Conservation (phyloP, 2,113 vertebrate species). For the Poecilia latipinna region DNA sequence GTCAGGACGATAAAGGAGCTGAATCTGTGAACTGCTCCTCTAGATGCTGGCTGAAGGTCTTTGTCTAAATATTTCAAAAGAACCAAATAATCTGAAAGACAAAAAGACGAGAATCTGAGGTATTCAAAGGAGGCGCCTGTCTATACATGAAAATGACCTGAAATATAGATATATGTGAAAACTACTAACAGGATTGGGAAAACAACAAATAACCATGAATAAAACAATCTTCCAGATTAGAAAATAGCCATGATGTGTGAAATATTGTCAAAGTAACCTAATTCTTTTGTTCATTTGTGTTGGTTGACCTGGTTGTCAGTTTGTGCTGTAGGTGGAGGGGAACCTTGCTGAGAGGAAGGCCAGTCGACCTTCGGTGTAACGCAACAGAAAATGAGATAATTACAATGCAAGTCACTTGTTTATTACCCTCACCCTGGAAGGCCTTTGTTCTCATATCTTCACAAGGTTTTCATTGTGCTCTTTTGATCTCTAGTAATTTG, state of each 20-base stretch:
- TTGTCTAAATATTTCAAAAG: too few species aligned
- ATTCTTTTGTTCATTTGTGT: slow-evolving; percentile 11
- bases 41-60: too few species aligned
- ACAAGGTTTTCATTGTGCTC: slow-evolving; percentile 16
- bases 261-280: not conserved
- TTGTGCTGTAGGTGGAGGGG: slow-evolving; percentile 18
- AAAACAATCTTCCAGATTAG: not conserved
- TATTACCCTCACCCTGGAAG: slow-evolving; percentile 10
- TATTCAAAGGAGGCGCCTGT: too few species aligned
- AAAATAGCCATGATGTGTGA: too few species aligned
- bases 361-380: slow-evolving; percentile 50
- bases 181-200: too few species aligned
- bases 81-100: too few species aligned
- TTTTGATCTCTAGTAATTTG: slow-evolving; percentile 20
- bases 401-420: slow-evolving; percentile 39
- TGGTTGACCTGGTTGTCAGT: slow-evolving; percentile 2
- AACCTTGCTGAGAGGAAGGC: slow-evolving; percentile 27
- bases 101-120: too few species aligned
- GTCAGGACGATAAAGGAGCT: too few species aligned
- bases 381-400: slow-evolving; percentile 54
- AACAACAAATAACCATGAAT: not conserved
- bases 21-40: too few species aligned
- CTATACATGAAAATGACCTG: too few species aligned
- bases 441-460: slow-evolving; percentile 23
- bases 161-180: too few species aligned